phyloP scores from a whole-genome alignment of 2,888 invertebrate genomes.

The Thumatha senex region DNA sequence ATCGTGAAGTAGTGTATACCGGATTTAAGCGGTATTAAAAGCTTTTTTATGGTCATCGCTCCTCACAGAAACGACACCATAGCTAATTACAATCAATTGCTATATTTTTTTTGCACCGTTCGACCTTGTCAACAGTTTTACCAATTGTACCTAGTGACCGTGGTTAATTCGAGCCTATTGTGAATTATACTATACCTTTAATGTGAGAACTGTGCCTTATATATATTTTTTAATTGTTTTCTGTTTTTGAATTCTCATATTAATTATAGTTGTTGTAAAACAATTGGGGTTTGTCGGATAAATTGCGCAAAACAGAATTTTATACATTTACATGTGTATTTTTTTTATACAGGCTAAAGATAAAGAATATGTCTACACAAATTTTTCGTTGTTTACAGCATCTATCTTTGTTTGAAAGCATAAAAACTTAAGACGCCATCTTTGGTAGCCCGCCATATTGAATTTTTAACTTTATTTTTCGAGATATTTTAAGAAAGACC shows the following conservation, averaged over 20 bases:
- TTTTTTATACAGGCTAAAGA: no score
- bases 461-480: no score
- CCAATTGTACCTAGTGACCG: constrained; percentile 18
- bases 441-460: no score
- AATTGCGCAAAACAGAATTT: background rate
- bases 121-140: constrained; percentile 37
- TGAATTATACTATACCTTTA: constrained; percentile 20
- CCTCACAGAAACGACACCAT: constrained; percentile 16
- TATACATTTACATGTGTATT: no score
- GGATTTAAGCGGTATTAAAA: no score
- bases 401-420: no score
- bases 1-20: background rate
- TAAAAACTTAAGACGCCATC: no score
- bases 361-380: no score
- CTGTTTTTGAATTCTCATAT: constrained; percentile 11
- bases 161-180: constrained; percentile 43
- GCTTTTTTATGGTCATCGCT: no score
- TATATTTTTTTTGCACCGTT: constrained; percentile 19
- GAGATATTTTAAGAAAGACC: no score
- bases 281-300: background rate
- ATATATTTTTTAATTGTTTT: constrained; percentile 18
- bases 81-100: constrained; percentile 29
- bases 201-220: constrained; percentile 33
- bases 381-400: no score
- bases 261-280: constrained; percentile 3